Percentiles rank a stretch among this genome's conserved stretches.
Evolutionary conservation across 2,797 vertebrate species (phyloP).

Genomic region (Anolis apletophallus): DNA sequence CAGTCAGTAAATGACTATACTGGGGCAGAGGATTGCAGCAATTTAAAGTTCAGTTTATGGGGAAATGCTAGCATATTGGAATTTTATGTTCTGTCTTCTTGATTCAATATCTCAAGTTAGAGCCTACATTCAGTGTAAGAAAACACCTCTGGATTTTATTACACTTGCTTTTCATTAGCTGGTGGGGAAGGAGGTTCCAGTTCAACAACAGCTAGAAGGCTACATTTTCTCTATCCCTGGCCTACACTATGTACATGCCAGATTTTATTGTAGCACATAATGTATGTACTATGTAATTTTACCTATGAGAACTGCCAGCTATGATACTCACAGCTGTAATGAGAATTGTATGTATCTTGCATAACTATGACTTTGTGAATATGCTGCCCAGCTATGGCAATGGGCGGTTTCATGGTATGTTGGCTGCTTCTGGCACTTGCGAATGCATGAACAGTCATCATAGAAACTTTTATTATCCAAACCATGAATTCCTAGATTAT

Average conservation of each 20-base stretch:
- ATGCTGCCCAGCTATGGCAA: conserved; percentile 13
- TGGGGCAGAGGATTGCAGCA: too few species aligned
- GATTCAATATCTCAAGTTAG: conserved; percentile 24
- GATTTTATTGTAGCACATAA: conserved; percentile 47
- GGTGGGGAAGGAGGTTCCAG: background rate
- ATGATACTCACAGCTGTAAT: conserved; percentile 22
- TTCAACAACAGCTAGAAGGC: background rate
- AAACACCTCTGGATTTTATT: background rate
- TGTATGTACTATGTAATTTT: conserved; percentile 45
- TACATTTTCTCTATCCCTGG: background rate
- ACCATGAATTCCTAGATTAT: background rate
- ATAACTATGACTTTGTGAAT: conserved; percentile 20
- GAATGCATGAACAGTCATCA: background rate
- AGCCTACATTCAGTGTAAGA: conserved; percentile 9
- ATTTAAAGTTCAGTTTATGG: too few species aligned
- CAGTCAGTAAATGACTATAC: too few species aligned
- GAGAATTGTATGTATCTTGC: conserved; percentile 23
- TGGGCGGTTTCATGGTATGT: background rate
- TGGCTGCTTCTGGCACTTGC: background rate
- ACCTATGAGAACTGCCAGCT: conserved; percentile 57
- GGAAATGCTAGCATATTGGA: too few species aligned
- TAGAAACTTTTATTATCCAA: background rate
- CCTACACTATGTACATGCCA: conserved; percentile 54
- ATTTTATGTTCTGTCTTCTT: too few species aligned
- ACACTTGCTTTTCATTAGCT: too few species aligned